Base-by-base conservation (phyloP, 2,888 invertebrate genomes). In the Drosophila subquinaria region DNA sequence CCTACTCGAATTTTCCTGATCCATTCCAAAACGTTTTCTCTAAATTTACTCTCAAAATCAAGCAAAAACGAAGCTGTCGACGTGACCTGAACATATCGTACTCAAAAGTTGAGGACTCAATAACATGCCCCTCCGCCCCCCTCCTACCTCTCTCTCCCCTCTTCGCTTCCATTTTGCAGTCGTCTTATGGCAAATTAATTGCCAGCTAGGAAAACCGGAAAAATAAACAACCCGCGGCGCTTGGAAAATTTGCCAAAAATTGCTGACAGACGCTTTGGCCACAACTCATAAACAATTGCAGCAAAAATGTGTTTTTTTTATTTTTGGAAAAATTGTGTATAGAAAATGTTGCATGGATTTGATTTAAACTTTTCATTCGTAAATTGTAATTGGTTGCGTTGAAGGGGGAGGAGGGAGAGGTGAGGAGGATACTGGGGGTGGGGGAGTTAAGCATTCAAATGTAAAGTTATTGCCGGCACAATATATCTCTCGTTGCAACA, bases 211-310 rank as follows among this genome's bases (percentile, higher is more conserved):
- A 15, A 40, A 73, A 17, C 8, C 20, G 20, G 30, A 20, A 69
- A 69, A 69, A 73, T 61, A 64, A 77, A 73, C 61, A 64, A 62
- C 69, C 76, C 60, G 76, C 76, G 56, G 62, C 53, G 35, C 13
- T 61, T 62, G 51, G 47, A 59, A 59, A 61, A 61, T 61, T 57
- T 48, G 51, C 50, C 60, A 55, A 76, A 75, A 57, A 38, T 59
- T 59, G 59, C 79, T 77, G 85, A 85, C 83, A 84, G 80, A 52
- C 64, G 64, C 60, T 69, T 79, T 68, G 65, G 66, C 85, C 88
- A 75, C 71, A 83, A 78, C 73, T 76, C 82, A 85, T 69, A 82
- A 88, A 83, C 83, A 83, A 73, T 77, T 75, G 30, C 69, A 52
- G 38, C 69, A 43, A 23, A 75, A 68, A 71, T 53, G 42, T 23